Conservation (phyloP, 1,140 invertebrate genomes). For the Protaetia brevitarsis region DNA sequence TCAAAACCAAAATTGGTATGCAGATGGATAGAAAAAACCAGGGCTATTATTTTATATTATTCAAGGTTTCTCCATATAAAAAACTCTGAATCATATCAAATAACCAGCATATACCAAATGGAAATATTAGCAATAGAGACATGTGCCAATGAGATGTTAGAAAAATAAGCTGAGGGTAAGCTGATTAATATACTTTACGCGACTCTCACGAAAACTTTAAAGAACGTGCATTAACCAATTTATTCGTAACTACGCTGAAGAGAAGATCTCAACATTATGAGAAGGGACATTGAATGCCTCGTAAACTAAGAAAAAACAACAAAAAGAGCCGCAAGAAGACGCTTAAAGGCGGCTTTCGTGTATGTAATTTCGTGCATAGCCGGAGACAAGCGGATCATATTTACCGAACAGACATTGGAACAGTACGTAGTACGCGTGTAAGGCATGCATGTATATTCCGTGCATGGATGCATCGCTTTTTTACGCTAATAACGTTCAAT, state of each 20-base stretch:
- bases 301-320: neutral
- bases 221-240: neutral
- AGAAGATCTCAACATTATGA: neutral
- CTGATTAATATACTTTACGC: too few species aligned
- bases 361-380: slow-evolving; percentile 3
- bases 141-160: too few species aligned
- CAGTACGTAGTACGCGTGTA: neutral
- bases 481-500: slow-evolving; percentile 14
- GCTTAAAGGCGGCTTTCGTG: neutral
- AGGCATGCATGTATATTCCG: neutral
- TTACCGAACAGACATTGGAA: neutral
- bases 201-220: too few species aligned
- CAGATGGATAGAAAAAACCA: too few species aligned
- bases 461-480: neutral
- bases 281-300: slow-evolving; percentile 12
- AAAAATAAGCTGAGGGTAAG: too few species aligned
- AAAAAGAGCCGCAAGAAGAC: neutral
- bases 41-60: too few species aligned
- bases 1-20: too few species aligned
- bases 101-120: too few species aligned
- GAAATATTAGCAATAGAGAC: too few species aligned
- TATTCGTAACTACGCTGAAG: slow-evolving; percentile 1
- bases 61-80: too few species aligned
- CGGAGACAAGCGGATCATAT: neutral
- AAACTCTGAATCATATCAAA: too few species aligned